Evolutionary conservation across 2,797 vertebrate species (phyloP).

Genomic region (Clarias fuscus): DNA sequence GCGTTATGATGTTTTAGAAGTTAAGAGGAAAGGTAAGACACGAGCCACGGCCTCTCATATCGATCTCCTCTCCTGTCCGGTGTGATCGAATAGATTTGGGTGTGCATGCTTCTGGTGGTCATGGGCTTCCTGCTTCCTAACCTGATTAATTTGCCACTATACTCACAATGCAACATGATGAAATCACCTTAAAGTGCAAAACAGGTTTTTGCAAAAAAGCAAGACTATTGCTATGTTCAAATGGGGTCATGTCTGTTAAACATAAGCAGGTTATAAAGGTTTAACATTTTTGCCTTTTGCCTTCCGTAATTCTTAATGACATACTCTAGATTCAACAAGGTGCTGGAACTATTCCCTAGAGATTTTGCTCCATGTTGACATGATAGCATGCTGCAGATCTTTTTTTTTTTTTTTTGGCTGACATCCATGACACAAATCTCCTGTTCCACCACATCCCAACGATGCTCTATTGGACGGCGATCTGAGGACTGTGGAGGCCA

Average conservation of each 20-base stretch:
- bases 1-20: conserved; percentile 51
- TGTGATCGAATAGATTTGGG: conserved; percentile 6
- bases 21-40: conserved; percentile 58
- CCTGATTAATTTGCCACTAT: neutral
- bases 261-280: neutral
- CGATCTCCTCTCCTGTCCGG: neutral
- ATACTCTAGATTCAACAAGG: too few relatives aligned
- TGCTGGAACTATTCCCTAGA: too few relatives aligned
- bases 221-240: neutral
- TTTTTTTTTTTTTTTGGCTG: too few relatives aligned
- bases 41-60: neutral
- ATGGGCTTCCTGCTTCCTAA: neutral
- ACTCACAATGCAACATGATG: neutral
- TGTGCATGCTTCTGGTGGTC: conserved; percentile 15
- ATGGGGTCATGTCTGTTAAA: neutral
- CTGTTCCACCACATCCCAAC: too few relatives aligned
- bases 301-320: too few relatives aligned
- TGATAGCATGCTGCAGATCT: too few relatives aligned
- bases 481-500: too few relatives aligned
- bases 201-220: neutral
- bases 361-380: too few relatives aligned
- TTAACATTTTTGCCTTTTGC: neutral
- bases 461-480: too few relatives aligned
- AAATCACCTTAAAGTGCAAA: neutral
- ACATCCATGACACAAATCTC: too few relatives aligned